These are phyloP conservation scores for Garra rufa DNA, from an alignment of 2,113 vertebrate genomes.

Conservation along the genomic window DNA sequence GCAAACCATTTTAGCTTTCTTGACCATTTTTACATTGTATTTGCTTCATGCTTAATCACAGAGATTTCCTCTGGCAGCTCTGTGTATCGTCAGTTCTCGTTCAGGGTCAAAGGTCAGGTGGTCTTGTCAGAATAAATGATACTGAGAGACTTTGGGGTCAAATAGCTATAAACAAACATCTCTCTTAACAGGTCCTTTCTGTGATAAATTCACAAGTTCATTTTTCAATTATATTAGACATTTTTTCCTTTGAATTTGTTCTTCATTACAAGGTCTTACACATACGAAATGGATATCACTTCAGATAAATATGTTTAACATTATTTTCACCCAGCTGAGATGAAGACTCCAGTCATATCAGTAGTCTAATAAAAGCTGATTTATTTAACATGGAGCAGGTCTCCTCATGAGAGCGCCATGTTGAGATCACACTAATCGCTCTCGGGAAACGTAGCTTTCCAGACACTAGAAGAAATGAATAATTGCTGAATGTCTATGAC, in stretches of 20 bases:
- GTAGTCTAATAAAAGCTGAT: neutral
- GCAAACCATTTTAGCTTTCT: neutral
- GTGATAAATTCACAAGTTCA: neutral
- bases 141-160: neutral
- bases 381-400: neutral
- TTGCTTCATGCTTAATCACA: neutral
- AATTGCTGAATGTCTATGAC: neutral
- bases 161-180: neutral
- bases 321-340: neutral
- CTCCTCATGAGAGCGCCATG: neutral
- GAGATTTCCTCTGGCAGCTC: neutral
- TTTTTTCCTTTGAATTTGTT: too few relatives aligned
- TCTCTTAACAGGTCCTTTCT: neutral
- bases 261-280: neutral
- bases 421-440: neutral
- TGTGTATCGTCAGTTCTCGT: neutral
- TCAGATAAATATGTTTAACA: neutral
- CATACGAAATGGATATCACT: neutral
- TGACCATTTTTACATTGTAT: neutral
- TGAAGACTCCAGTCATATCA: neutral
- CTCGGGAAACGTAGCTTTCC: neutral
- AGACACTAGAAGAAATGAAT: neutral
- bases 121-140: neutral
- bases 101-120: constrained; percentile 11
- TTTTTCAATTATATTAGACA: too few relatives aligned